Conservation (phyloP, 2,113 vertebrate genomes). For the Sardina pilchardus region DNA sequence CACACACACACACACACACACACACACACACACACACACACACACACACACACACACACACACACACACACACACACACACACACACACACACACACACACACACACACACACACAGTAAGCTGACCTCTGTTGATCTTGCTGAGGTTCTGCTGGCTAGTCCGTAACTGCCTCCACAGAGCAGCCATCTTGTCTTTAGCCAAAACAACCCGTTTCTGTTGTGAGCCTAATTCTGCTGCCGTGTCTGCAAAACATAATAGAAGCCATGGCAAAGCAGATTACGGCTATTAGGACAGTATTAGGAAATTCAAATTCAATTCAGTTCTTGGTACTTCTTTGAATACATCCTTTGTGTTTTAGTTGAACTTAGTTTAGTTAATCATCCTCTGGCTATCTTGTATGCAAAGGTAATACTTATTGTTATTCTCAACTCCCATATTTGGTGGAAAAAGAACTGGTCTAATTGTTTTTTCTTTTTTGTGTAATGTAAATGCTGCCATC, state of each 20-base stretch:
- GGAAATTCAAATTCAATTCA: background rate
- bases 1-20: background rate
- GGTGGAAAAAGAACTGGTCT: too few species aligned
- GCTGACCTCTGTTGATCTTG: constrained; percentile 75
- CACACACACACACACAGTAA: background rate
- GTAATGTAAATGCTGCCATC: too few species aligned
- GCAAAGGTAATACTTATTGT: too few species aligned
- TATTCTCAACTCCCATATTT: too few species aligned
- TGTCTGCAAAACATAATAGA: constrained; percentile 57
- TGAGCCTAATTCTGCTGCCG: constrained; percentile 59
- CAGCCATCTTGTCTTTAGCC: constrained; percentile 61
- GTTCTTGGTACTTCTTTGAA: background rate
- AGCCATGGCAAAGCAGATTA: background rate
- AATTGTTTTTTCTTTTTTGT: too few species aligned
- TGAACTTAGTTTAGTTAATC: too few species aligned
- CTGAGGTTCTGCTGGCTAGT: constrained; percentile 56
- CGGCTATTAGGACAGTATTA: background rate
- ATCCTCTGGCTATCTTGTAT: background rate
- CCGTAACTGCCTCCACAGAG: constrained; percentile 59
- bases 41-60: background rate
- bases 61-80: too few species aligned
- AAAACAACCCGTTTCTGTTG: constrained; percentile 61
- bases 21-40: background rate
- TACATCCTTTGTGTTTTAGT: background rate
- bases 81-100: background rate